A percentile compares a stretch with the other conserved stretches of the same genome.
These are phyloP conservation scores for Syritta pipiens DNA, from an alignment of 2,888 invertebrate species.

Conservation along the genomic window DNA sequence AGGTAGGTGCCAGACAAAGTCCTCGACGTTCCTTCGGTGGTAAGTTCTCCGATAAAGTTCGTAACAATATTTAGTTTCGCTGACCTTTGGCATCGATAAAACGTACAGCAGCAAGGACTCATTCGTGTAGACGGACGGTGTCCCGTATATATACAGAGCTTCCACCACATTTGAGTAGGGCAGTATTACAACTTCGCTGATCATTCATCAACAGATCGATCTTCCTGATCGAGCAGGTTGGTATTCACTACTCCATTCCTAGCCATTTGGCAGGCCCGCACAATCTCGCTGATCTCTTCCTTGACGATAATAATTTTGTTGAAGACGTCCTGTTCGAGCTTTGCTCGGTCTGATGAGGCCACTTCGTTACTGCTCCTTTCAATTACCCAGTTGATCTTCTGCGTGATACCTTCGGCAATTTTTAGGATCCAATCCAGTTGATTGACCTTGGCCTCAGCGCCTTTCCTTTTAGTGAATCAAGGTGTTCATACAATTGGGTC, in stretches of 20 bases:
- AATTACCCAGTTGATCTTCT: constrained; percentile 16
- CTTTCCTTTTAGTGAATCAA: no score
- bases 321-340: constrained; percentile 12
- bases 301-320: constrained; percentile 20
- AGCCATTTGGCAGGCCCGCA: constrained; percentile 40
- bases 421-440: no score
- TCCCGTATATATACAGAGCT: constrained; percentile 51
- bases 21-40: constrained; percentile 2
- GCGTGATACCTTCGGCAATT: constrained; percentile 6
- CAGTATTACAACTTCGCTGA: constrained; percentile 42
- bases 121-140: constrained; percentile 46
- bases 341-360: neutral
- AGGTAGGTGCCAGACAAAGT: neutral
- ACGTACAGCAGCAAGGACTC: constrained; percentile 36
- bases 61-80: constrained; percentile 6
- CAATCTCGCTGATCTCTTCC: constrained; percentile 40
- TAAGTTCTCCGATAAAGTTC: constrained; percentile 12
- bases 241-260: constrained; percentile 44
- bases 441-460: no score
- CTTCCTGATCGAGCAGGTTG: constrained; percentile 17
- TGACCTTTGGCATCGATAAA: constrained; percentile 26
- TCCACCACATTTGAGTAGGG: constrained; percentile 55
- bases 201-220: constrained; percentile 1
- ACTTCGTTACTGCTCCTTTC: constrained; percentile 10
- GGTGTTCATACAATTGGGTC: no score